Evolutionary conservation across 2,888 invertebrate species (phyloP), one percentile per base, ranked within the genome.

Genomic region (Leptothorax acervorum): DNA sequence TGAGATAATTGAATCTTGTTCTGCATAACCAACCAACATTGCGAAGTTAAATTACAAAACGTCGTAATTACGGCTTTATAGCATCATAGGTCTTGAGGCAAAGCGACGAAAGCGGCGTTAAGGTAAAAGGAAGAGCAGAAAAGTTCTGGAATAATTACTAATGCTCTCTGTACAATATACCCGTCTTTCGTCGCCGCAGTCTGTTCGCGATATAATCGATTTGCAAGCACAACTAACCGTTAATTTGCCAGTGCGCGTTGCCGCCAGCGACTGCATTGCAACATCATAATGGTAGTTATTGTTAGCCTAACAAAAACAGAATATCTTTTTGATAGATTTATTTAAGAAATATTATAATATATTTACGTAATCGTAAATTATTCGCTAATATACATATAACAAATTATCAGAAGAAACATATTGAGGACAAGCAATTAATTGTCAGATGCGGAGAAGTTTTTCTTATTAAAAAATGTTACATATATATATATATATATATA

Each of bases 121-220:
- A 62, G n/a, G 4, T 57, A 31, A 51, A 53, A 55, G 39, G 15
- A n/a, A 35, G 12, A 68, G 39, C 1, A 48, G 28, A 28, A 68
- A 23, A 60, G 35, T 53, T 39, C 2, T 12, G n/a, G 18, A 75
- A 78, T 35, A 57, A 78, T 65, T 76, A 48, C 28, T 35, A 83
- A 78, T 51, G 12, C 28, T 48, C 31, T 57, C 12, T 68, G 51
- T 63, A 53, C 62, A 62, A 83, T 63, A 78, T 51, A 70, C 9
- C 9, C 42, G 23, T 70, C 70, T 68, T 23, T 39, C 65, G 45
- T 39, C 18, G 28, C 60, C 57, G 31, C 55, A 48, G 48, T 31
- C 12, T 53, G 35, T 70, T 83, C 39, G 65, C 57, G 55, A 63
- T 39, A 53, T 70, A 82, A 75, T 83, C 75, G 83, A 65, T 70